Percentiles rank a stretch among this genome's conserved stretches.
Conservation (phyloP, 2,797 vertebrate species). For the Microtus californicus region DNA sequence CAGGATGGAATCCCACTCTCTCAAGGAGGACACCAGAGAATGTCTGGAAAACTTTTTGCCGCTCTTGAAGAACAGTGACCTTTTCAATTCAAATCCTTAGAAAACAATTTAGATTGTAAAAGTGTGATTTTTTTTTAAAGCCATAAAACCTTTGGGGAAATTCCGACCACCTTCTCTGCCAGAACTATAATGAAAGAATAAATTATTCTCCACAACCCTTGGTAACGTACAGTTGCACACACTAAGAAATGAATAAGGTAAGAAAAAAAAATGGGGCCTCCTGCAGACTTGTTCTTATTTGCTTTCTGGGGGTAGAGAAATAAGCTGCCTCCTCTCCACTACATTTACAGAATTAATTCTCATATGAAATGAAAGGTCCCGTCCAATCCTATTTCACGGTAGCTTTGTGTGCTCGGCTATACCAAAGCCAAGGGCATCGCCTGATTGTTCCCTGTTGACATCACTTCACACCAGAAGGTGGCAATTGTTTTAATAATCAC, state of each 20-base stretch:
- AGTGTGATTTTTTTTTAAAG: conserved; percentile 66
- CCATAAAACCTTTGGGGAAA: conserved; percentile 62
- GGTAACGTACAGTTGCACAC: neutral
- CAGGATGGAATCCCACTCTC: neutral
- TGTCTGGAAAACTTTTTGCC: conserved; percentile 7
- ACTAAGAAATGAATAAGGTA: conserved; percentile 41
- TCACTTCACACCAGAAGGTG: conserved; percentile 82
- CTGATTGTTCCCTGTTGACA: conserved; percentile 82
- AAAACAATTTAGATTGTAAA: conserved; percentile 49
- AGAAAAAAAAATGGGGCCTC: conserved; percentile 61
- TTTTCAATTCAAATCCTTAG: conserved; percentile 62
- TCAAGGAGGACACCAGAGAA: neutral
- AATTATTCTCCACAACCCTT: conserved; percentile 1
- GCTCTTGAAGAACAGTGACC: conserved; percentile 24
- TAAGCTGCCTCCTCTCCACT: conserved; percentile 67
- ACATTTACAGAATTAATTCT: conserved; percentile 82
- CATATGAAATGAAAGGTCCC: conserved; percentile 85
- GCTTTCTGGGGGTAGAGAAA: conserved; percentile 69
- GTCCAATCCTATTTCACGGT: conserved; percentile 84
- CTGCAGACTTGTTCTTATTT: conserved; percentile 80
- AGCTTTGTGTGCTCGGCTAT: conserved; percentile 81
- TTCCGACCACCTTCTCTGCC: conserved; percentile 56
- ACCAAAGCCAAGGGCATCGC: conserved; percentile 78
- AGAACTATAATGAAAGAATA: conserved; percentile 72
- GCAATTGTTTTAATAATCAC: conserved; percentile 86